Conservation (phyloP, 2,888 invertebrate species). For the Lacanobia oleracea region DNA sequence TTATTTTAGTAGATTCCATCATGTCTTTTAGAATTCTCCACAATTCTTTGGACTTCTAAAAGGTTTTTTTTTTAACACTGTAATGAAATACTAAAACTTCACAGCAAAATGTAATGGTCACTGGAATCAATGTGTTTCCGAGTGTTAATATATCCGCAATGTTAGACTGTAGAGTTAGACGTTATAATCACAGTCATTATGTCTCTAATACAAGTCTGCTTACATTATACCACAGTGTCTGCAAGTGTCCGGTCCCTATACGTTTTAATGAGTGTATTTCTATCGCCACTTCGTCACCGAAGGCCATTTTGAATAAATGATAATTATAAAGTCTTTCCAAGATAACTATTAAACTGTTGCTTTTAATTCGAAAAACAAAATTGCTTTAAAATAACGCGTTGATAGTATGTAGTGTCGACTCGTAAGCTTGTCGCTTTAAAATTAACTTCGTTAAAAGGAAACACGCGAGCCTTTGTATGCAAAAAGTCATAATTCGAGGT, state of each 20-base stretch:
- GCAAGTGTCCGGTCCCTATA: conserved; percentile 50
- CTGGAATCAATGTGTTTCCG: conserved; percentile 50
- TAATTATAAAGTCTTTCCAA: conserved; percentile 55
- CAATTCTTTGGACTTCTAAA: conserved; percentile 67
- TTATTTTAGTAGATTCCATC: conserved; percentile 33
- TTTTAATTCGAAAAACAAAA: conserved; percentile 47
- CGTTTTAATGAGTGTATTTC: conserved; percentile 65
- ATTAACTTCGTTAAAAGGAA: conserved; percentile 52
- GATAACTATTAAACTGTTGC: conserved; percentile 38
- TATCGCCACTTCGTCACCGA: conserved; percentile 46
- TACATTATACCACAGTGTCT: conserved; percentile 49
- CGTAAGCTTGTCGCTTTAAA: conserved; percentile 53
- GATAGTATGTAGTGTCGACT: conserved; percentile 32
- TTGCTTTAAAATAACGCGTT: conserved; percentile 24
- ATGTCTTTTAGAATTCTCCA: conserved; percentile 60
- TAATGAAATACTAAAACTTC: conserved; percentile 34
- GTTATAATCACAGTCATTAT: conserved; percentile 45
- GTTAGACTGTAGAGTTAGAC: conserved; percentile 36
- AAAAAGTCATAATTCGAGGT: no score
- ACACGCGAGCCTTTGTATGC: no score
- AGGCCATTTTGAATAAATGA: conserved; percentile 61
- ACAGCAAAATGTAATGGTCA: conserved; percentile 35
- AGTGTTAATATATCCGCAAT: conserved; percentile 50
- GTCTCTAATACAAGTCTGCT: conserved; percentile 50
- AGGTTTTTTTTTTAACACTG: conserved; percentile 54